phyloP scores from a whole-genome alignment of 2,113 vertebrate genomes.

The Brachyhypopomus occidentalis region DNA sequence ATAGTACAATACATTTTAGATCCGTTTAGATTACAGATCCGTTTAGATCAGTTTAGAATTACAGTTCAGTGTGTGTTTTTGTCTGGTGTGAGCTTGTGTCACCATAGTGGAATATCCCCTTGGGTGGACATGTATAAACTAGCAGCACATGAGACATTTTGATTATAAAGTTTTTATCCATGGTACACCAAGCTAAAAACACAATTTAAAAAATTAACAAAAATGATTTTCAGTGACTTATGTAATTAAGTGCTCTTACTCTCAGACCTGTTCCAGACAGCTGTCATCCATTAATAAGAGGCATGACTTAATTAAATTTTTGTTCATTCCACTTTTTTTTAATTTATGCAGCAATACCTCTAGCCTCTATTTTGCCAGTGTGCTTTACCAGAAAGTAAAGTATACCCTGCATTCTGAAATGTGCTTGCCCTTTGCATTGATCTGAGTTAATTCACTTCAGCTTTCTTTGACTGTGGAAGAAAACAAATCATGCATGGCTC shows the following conservation, averaged over 20 bases:
- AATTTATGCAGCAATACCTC: constrained; percentile 6
- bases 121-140: constrained; percentile 47
- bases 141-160: neutral
- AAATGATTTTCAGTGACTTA: constrained; percentile 5
- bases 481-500: constrained; percentile 38
- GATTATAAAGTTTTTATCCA: neutral
- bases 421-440: constrained; percentile 27
- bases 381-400: neutral
- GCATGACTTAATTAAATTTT: neutral
- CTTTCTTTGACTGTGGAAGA: constrained; percentile 43
- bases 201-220: constrained; percentile 12
- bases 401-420: constrained; percentile 10
- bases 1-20: constrained; percentile 9
- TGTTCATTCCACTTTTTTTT: neutral
- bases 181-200: constrained; percentile 9
- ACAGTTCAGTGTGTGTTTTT: too few species aligned
- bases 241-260: neutral
- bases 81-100: neutral
- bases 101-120: constrained; percentile 61
- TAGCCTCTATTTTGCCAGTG: neutral
- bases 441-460: constrained; percentile 43
- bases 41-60: too few species aligned
- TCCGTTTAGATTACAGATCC: too few species aligned
- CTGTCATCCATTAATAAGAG: neutral
- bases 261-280: neutral